phyloP scores from a whole-genome alignment of 2,888 invertebrate species.

The Lycaena phlaeas region DNA sequence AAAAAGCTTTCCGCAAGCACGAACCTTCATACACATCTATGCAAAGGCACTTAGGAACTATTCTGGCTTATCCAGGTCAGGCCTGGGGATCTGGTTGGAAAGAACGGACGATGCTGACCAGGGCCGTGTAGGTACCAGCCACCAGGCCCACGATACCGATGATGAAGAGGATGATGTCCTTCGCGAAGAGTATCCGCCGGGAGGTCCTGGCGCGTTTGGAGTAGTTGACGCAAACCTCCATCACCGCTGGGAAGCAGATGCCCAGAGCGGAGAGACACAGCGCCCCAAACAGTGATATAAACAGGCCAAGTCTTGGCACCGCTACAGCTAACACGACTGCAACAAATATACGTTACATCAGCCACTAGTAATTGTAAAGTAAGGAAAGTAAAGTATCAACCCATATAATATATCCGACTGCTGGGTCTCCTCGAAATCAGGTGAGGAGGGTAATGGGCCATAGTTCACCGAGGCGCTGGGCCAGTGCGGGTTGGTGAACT shows the following conservation, averaged over 20 bases:
- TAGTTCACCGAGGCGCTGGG: too few species aligned
- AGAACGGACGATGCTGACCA: conserved; percentile 69
- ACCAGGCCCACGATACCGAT: conserved; percentile 77
- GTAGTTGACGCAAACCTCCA: conserved; percentile 66
- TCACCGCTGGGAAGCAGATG: conserved; percentile 86
- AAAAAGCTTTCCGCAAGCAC: conserved; percentile 8
- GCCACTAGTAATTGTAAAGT: too few species aligned
- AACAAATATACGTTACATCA: too few species aligned
- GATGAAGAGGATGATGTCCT: conserved; percentile 70
- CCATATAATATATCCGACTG: too few species aligned
- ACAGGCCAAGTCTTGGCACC: conserved; percentile 86
- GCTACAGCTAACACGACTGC: conserved; percentile 82
- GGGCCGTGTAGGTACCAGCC: conserved; percentile 77
- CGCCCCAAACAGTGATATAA: conserved; percentile 88
- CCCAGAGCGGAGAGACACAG: conserved; percentile 90
- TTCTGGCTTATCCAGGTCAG: neutral
- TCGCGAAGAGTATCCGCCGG: conserved; percentile 32
- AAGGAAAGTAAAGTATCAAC: too few species aligned
- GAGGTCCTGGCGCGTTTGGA: conserved; percentile 68
- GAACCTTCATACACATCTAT: conserved; percentile 3
- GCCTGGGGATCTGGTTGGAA: conserved; percentile 25
- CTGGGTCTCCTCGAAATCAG: too few species aligned
- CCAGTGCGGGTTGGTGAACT: too few species aligned
- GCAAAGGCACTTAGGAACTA: conserved; percentile 9
- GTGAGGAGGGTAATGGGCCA: too few species aligned